Conservation (phyloP, 2,888 invertebrate genomes). For the Mesorhabditis spiculigera region DNA sequence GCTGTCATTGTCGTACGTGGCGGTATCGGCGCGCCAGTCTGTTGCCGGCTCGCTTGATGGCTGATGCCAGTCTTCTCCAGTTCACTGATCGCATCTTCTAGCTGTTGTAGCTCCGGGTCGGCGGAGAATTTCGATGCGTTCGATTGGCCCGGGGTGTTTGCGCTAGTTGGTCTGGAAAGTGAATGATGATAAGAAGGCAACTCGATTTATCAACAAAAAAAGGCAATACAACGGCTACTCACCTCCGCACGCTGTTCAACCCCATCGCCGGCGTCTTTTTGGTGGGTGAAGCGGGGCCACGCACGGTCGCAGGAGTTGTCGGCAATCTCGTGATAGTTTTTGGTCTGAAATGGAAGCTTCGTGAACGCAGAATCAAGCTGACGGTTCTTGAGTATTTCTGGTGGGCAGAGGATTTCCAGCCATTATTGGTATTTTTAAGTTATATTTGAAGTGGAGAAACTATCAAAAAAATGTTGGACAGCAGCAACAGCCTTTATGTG, state of each 20-base stretch:
- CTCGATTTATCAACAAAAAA: not conserved
- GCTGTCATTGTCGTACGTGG: too few species aligned
- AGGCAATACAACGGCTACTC: conserved; percentile 13
- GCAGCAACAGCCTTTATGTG: not conserved
- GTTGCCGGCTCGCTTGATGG: too few species aligned
- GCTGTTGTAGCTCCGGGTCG: conserved; percentile 29
- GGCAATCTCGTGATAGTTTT: not conserved
- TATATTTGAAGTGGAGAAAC: too few species aligned
- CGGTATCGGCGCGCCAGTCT: too few species aligned
- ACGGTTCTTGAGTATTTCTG: too few species aligned
- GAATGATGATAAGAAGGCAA: not conserved
- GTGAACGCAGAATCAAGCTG: not conserved
- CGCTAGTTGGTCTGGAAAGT: conserved; percentile 14
- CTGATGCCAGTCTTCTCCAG: not conserved
- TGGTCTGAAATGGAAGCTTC: not conserved
- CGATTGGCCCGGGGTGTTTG: conserved; percentile 4
- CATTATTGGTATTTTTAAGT: too few species aligned
- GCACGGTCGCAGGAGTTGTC: conserved; percentile 4
- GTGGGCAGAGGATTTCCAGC: too few species aligned
- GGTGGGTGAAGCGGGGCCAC: conserved; percentile 26
- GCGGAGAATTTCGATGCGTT: conserved; percentile 2
- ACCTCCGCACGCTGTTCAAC: conserved; percentile 20
- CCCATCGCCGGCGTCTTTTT: conserved; percentile 40
- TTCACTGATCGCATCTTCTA: conserved; percentile 28
- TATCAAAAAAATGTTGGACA: not conserved